phyloP scores from a whole-genome alignment of 2,797 vertebrate genomes.

The Tenualosa thibaudeaui region DNA sequence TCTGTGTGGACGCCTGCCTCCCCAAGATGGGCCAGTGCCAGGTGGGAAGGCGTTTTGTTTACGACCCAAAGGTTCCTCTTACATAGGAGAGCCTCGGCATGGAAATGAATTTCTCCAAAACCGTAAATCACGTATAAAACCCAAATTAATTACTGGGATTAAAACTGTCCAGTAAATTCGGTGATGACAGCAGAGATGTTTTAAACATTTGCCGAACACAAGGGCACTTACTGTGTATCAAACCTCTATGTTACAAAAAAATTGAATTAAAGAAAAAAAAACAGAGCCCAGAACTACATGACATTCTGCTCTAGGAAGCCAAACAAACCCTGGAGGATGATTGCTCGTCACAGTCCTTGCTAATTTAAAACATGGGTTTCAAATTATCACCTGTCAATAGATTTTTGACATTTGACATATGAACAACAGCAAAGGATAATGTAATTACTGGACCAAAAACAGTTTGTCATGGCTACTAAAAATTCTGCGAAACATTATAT shows the following conservation, averaged over 20 bases:
- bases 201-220: slow-evolving; percentile 19
- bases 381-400: slow-evolving; percentile 23
- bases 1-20: background rate
- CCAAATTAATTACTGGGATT: slow-evolving; percentile 20
- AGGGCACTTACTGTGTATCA: slow-evolving; percentile 4
- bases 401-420: background rate
- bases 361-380: slow-evolving; percentile 20
- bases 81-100: background rate
- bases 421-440: slow-evolving; percentile 23
- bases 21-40: slow-evolving; percentile 1
- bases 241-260: background rate
- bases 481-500: background rate
- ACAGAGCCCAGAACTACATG: background rate
- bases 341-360: slow-evolving; percentile 7
- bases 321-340: background rate
- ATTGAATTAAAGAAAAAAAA: background rate
- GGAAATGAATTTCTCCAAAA: slow-evolving; percentile 17
- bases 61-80: slow-evolving; percentile 1
- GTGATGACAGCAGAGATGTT: background rate
- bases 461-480: slow-evolving; percentile 21
- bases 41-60: background rate
- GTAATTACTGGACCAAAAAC: slow-evolving; percentile 13
- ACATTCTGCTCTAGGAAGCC: background rate
- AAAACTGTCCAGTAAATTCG: slow-evolving; percentile 15
- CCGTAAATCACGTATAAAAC: slow-evolving; percentile 21